Evolutionary conservation across 92 coral and sea anemone species (phyloP), one percentile per base, ranked within the genome.

Genomic region (Phenganax stokvisi): DNA sequence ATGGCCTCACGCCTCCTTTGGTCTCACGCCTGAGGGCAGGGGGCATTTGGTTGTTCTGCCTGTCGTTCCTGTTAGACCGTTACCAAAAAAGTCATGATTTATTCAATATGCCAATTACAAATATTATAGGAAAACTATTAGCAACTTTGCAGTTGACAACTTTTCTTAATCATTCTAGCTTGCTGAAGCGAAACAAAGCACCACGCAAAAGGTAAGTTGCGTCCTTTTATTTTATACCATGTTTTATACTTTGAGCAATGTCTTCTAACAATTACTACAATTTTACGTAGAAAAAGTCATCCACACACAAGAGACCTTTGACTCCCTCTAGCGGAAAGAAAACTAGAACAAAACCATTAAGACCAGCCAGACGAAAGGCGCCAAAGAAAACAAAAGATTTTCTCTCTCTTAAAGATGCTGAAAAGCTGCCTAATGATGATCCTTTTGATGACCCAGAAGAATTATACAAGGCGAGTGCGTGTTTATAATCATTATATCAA

Each of bases 361-460:
- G 94, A 74, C 97, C 92, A 17, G 97, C 97, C 13, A 83, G 83
- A 54, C 87, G 91, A 66, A 90, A 89, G 59, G 81, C 76, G 15
- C 85, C 85, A 12, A 80, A 83, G 55, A 87, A 87, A 79, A 75
- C 56, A 51, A 87, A 91, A 82, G 90, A 83, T 47, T 70, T 37
- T 17, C 44, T 62, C 25, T 78, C 72, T 7, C 72, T 72, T 6
- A 92, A 88, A 57, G 87, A 81, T 57, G 84, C 88, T 20, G 85
- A 73, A 44, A 73, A 64, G 53, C 88, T 79, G 9, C 72, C 47
- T 37, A 37, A 71, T 53, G 93, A 90, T 51, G 84, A 83, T 70
- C 92, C 92, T 58, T 89, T 91, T 68, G 92, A 91, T 12, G 98
- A 93, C 68, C 97, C 98, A 58, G 98, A 93, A 72, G 90, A 88